Base-by-base conservation (phyloP, 2,888 invertebrate species). In the Hirtodrosophila duncani region DNA sequence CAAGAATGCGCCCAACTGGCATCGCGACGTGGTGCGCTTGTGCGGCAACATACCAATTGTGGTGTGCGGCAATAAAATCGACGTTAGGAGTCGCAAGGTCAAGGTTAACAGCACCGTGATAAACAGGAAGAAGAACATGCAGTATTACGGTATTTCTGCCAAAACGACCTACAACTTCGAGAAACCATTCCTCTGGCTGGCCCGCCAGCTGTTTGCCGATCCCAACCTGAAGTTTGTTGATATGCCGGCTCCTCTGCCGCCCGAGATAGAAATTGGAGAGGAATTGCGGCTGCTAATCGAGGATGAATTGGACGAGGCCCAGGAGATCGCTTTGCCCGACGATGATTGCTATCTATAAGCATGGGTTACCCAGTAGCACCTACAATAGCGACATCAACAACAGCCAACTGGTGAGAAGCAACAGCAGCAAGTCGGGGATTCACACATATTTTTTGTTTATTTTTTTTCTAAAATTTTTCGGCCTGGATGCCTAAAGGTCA, bases 1-100 rank as follows among this genome's bases (percentile, higher is more conserved):
- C 90, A 99, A 99, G 89, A 99, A 99, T 87, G 99, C 99, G 61
- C 99, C 99, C 42, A 99, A 99, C 88, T 99, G 99, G 99, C 99
- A 99, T 88, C 91, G 99, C 86, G 99, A 99, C 91, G 91, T 99
- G 85, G 97, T 99, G 11, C 90, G 99, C 81, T 99, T 99, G 7
- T 99, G 99, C 88, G 99, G 99, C 90, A 99, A 97, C 88, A 98
- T 99, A 83, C 99, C 99, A n/a, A 99, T 99, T 85, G 99, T 99
- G n/a, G 90, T 99, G 33, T 98, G 97, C 87, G 99, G 99, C 38
- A 99, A 99, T 89, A 99, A 99, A 91, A 99, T 99, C 17, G 99
- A 99, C 84, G 98, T 99, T 84, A 99, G 99, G 87, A 99, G 99
- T 88, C 93, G 99, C 81, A 99, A 99, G 92, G 99, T 99, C 62